Evolutionary conservation across 2,797 vertebrate species (phyloP).

Genomic region (Melanotaenia nigrans): DNA sequence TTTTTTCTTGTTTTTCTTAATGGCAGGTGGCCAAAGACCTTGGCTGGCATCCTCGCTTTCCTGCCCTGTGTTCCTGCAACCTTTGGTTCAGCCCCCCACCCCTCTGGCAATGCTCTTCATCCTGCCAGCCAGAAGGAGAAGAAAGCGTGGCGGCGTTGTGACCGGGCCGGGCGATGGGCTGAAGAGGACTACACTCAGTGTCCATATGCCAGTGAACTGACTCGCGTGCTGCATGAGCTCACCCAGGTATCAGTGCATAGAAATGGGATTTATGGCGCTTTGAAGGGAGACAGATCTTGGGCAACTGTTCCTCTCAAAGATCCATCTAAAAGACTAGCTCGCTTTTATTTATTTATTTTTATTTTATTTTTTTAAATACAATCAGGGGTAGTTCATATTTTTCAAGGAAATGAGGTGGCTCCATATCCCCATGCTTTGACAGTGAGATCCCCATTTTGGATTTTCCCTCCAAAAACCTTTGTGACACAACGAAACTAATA

Average conservation of each 20-base stretch:
- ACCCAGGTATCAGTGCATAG: slow-evolving; percentile 82
- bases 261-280: no score
- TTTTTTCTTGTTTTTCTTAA: slow-evolving; percentile 9
- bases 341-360: no score
- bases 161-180: slow-evolving; percentile 86
- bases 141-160: slow-evolving; percentile 90
- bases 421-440: no score
- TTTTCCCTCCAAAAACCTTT: no score
- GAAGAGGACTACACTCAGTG: slow-evolving; percentile 91
- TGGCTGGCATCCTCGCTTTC: slow-evolving; percentile 89
- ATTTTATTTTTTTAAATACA: no score
- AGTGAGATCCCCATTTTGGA: no score
- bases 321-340: no score
- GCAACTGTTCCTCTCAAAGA: no score
- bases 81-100: slow-evolving; percentile 76
- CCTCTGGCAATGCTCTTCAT: slow-evolving; percentile 40
- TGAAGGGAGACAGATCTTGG: no score
- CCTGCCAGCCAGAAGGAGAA: slow-evolving; percentile 71
- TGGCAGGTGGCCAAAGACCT: slow-evolving; percentile 90
- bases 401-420: no score
- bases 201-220: slow-evolving; percentile 88
- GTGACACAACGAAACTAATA: no score
- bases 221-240: slow-evolving; percentile 88
- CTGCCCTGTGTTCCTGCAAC: slow-evolving; percentile 84
- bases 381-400: no score